Conservation (phyloP, 2,888 invertebrate genomes). For the Pelosia muscerda region DNA sequence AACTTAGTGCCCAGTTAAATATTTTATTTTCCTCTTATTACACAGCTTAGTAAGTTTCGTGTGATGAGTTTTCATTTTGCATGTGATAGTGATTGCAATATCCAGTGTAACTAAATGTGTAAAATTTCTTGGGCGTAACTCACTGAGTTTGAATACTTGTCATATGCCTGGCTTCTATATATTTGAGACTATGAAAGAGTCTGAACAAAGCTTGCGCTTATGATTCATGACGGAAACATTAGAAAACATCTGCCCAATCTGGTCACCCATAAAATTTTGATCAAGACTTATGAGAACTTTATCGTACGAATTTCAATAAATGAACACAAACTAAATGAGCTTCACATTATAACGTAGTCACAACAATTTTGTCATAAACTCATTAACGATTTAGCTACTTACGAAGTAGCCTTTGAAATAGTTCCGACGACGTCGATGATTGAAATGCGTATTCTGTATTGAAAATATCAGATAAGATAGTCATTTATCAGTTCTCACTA, state of each 20-base stretch:
- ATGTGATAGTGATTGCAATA: not conserved
- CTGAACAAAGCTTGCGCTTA: not conserved
- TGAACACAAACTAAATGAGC: not conserved
- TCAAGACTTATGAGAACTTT: not conserved
- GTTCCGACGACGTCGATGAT: not conserved
- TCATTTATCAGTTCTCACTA: not conserved
- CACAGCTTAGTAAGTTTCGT: not conserved
- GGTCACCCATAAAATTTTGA: not conserved
- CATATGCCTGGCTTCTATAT: not conserved
- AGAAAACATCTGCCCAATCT: not conserved
- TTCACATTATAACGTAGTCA: too few relatives aligned
- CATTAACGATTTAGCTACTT: not conserved
- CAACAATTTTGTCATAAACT: not conserved
- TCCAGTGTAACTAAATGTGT: not conserved
- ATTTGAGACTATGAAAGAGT: not conserved
- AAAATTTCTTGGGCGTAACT: not conserved
- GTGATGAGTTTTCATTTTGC: not conserved
- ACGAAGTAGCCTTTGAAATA: not conserved
- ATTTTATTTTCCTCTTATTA: not conserved
- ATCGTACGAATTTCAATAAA: not conserved
- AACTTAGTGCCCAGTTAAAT: not conserved
- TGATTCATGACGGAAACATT: not conserved
- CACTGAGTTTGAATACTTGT: not conserved
- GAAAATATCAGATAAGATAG: slow-evolving; percentile 1
- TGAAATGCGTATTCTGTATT: slow-evolving; percentile 1